phyloP scores from a whole-genome alignment of 2,113 vertebrate genomes.

The Tychaedon coryphoeus region DNA sequence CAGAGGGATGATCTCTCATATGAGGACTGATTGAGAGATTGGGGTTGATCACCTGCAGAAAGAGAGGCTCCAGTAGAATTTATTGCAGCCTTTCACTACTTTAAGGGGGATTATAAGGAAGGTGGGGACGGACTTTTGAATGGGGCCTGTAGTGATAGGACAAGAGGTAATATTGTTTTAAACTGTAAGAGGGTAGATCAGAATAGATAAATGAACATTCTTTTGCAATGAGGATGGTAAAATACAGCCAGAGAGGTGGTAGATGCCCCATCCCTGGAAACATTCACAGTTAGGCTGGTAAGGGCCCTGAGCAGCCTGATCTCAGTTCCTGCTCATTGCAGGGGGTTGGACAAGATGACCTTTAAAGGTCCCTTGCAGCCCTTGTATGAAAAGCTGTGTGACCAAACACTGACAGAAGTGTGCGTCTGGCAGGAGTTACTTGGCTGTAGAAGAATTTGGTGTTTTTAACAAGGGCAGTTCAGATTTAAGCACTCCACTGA shows the following conservation, averaged over 20 bases:
- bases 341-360: neutral
- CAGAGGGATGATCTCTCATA: rapidly evolving
- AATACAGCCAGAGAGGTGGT: neutral
- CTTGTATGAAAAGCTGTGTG: neutral
- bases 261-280: too few relatives aligned
- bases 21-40: neutral
- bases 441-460: neutral
- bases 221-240: neutral
- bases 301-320: neutral
- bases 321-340: neutral
- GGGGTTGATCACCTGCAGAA: neutral
- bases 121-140: neutral
- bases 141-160: rapidly evolving
- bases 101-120: neutral
- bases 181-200: too few relatives aligned
- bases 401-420: neutral
- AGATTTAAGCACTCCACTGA: neutral
- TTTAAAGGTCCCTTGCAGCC: neutral
- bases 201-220: rapidly evolving
- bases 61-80: neutral
- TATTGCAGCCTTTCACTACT: neutral
- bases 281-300: neutral
- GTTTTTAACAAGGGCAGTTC: neutral
- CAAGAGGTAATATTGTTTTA: neutral
- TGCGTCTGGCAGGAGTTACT: neutral